Evolutionary conservation across 1,140 invertebrate species (phyloP), one percentile per base, ranked within the genome.

Genomic region (Phymorhynchus buccinoides): DNA sequence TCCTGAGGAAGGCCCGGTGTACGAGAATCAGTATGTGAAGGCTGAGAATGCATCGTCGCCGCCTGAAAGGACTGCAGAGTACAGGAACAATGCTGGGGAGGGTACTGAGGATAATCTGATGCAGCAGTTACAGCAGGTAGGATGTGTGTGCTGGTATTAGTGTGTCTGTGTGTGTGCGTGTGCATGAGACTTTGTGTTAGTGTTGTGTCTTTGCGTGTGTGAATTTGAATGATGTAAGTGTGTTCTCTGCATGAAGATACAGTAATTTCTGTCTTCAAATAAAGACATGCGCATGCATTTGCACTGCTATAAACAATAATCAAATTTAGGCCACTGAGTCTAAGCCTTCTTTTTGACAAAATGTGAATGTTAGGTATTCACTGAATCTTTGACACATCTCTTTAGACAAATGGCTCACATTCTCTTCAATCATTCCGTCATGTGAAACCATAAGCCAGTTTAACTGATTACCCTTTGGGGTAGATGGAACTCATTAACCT

Each of bases 71-170:
- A 62, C 12, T 18, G 12, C 22, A 27, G 56, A 14, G 6, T 4
- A 62, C 22, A 27, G 56, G 18, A 62, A 62, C 22, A 62, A 9
- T 22, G 6, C 22, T 62, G 56, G 14, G 22, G 56, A 16, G 22
- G 56, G 18, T 32, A 22, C 81, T 41, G 56, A 62, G 42, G 81
- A 22, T 42, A 30, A 71, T 83, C 37, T 73, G 22, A 37, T 35
- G 9, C 62, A 71, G 16, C 81, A 83, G 62, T 66, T 83, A n/a
- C 37, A 83, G 32, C 62, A 83, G 81, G 81, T 83, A 71, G 81
- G 35, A 41, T 32, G 35, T 32, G 39, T 48, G 75, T 44, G 27
- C 39, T 7, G 4, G 16, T 75, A 9, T 75, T 14, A 22, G 1
- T 71, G 66, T 71, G 71, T 75, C 32, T 75, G 71, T 75, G 71